Base-by-base conservation (phyloP, 2,113 vertebrate genomes). In the Triplophysa tibetana region DNA sequence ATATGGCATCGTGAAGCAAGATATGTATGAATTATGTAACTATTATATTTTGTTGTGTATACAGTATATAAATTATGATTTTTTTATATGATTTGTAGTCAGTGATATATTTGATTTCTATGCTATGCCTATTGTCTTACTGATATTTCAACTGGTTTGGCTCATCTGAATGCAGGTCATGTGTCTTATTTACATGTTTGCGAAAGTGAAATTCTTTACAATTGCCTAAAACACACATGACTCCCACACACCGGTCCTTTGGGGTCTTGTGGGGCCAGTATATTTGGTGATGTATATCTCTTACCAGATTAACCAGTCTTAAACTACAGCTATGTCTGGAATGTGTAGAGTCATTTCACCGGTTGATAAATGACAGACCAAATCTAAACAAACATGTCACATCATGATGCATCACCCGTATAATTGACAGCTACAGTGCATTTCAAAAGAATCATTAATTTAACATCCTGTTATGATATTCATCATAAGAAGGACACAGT, bases 291-390 rank as follows among this genome's bases (percentile, higher is more conserved):
- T 63, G 16, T 9, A 21, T 63, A 41, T 75, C 58, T 70, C 65
- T 83, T 62, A 61, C 69, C 60, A 82, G 70, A 68, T 66, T 83
- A 69, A 66, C 69, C 65, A 77, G 67, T 66, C 67, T 77, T 26
- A 58, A 38, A 21, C 45, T 52, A 41, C 45, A 70, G 63, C 65
- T 81, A 83, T 83, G 78, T 21, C 23, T 81, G 82, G 81, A 83
- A 84, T 85, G 77, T 62, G 50, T 79, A 70, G 61, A 60, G 65
- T 21, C 60, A 45, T 65, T 81, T 54, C 69, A 52, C 64, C 68
- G 48, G 75, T 66, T 82, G 79, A 79, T 82, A 41, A 77, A 84
- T 84, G 75, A 62, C 75, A 78, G 12, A 16, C 7, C 50, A 70
- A 63, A 16, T 54, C 58, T 77, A 70, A 79, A 79, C 69, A 72